phyloP scores from a whole-genome alignment of 1,140 invertebrate species.

The Aphidius gifuensis region DNA sequence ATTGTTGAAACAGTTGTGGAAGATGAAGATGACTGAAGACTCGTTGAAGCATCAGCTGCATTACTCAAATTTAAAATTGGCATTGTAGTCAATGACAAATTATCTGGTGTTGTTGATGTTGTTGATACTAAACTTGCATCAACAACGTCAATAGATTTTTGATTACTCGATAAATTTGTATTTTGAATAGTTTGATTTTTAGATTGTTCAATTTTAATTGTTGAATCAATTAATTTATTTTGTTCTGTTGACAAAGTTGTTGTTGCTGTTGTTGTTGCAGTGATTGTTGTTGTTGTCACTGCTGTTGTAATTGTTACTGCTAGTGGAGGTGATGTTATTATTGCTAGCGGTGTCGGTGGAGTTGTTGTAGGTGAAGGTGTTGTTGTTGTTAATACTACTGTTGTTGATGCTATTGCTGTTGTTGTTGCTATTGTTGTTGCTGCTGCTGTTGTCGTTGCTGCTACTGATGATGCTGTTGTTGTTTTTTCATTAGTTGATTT shows the following conservation, averaged over 20 bases:
- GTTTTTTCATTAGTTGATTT: slow-evolving; percentile 34
- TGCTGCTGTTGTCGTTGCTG: neutral
- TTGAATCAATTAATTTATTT: slow-evolving; percentile 26
- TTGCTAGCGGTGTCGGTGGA: slow-evolving; percentile 8
- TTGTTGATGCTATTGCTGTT: neutral
- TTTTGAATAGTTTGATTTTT: slow-evolving; percentile 34
- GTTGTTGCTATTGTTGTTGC: slow-evolving; percentile 23
- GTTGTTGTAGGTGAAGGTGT: slow-evolving; percentile 26
- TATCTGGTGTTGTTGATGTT: slow-evolving; percentile 36
- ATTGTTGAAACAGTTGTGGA: neutral
- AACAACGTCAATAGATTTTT: slow-evolving; percentile 29
- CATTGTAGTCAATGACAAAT: slow-evolving; percentile 30
- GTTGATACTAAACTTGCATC: slow-evolving; percentile 31
- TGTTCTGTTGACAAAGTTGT: slow-evolving; percentile 30
- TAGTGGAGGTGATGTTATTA: slow-evolving; percentile 27
- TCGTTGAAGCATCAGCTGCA: slow-evolving; percentile 28
- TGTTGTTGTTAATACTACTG: slow-evolving; percentile 19
- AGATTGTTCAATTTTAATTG: slow-evolving; percentile 30
- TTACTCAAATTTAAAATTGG: slow-evolving; percentile 34
- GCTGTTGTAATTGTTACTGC: neutral
- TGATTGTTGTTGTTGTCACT: neutral
- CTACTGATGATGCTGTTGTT: slow-evolving; percentile 1
- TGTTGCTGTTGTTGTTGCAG: slow-evolving; percentile 26
- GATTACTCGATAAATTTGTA: slow-evolving; percentile 18
- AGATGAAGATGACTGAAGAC: slow-evolving; percentile 23